Evolutionary conservation across 2,113 vertebrate species (phyloP).

Genomic region (Phalacrocorax pelagicus): DNA sequence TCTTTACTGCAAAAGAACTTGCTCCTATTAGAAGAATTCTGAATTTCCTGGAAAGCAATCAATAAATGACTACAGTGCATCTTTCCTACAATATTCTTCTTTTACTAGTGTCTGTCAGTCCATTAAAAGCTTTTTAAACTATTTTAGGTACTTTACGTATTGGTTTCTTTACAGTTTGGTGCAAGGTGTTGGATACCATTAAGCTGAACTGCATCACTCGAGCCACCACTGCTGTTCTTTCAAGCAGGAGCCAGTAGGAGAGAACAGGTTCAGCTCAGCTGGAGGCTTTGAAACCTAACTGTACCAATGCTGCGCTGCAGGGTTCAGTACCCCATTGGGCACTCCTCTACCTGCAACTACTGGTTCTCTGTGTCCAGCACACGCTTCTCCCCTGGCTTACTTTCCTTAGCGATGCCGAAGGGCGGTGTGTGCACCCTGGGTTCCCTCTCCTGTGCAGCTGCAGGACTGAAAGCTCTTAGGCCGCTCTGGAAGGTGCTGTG

Average conservation of each 20-base stretch:
- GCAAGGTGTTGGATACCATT: neutral
- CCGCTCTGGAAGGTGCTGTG: rapidly evolving
- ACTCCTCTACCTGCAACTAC: rapidly evolving
- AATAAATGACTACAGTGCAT: conserved; percentile 70
- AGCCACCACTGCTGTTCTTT: neutral
- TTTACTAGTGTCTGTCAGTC: conserved; percentile 56
- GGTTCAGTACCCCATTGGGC: rapidly evolving
- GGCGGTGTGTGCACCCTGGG: rapidly evolving
- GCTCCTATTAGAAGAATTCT: conserved; percentile 45
- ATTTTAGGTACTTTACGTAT: neutral
- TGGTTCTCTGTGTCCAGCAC: rapidly evolving
- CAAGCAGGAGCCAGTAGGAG: neutral
- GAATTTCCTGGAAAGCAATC: conserved; percentile 59
- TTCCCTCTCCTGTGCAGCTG: no score
- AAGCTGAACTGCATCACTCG: no score
- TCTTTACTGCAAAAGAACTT: conserved; percentile 37
- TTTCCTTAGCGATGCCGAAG: no score
- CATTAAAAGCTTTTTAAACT: conserved; percentile 59
- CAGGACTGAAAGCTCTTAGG: no score
- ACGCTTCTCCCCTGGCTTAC: rapidly evolving
- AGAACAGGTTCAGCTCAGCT: neutral
- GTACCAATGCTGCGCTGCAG: rapidly evolving
- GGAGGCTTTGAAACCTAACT: neutral
- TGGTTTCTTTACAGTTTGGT: neutral
- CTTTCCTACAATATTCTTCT: conserved; percentile 42